Evolutionary conservation across 2,888 invertebrate genomes (phyloP).

Genomic region (Philonicus albiceps): DNA sequence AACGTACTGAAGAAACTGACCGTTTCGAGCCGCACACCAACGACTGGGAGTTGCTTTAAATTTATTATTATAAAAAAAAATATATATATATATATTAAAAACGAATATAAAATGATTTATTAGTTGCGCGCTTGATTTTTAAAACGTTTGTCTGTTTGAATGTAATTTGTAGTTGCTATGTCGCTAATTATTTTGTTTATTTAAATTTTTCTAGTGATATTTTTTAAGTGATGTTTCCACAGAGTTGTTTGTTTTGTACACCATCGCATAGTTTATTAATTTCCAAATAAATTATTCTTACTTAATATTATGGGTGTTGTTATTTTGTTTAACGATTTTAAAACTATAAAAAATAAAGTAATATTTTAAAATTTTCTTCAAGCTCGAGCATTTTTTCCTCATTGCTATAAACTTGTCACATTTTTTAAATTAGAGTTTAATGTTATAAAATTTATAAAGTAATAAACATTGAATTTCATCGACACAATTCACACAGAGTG

Average conservation of each 20-base stretch:
- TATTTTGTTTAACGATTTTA: background rate
- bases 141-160: background rate
- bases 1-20: constrained; percentile 56
- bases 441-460: background rate
- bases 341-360: no score
- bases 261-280: background rate
- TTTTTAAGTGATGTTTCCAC: constrained; percentile 5
- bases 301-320: background rate
- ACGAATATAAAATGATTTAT: background rate
- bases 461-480: background rate
- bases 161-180: background rate
- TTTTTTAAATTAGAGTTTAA: no score
- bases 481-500: background rate
- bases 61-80: background rate
- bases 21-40: constrained; percentile 54
- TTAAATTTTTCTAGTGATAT: background rate
- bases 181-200: background rate
- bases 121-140: background rate
- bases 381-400: no score
- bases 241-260: constrained; percentile 9
- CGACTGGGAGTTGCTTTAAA: constrained; percentile 60
- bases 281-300: constrained; percentile 6
- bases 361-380: no score
- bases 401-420: no score
- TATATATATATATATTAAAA: no score